phyloP scores from a whole-genome alignment of 2,888 invertebrate species.

The Mythimna ferrago region DNA sequence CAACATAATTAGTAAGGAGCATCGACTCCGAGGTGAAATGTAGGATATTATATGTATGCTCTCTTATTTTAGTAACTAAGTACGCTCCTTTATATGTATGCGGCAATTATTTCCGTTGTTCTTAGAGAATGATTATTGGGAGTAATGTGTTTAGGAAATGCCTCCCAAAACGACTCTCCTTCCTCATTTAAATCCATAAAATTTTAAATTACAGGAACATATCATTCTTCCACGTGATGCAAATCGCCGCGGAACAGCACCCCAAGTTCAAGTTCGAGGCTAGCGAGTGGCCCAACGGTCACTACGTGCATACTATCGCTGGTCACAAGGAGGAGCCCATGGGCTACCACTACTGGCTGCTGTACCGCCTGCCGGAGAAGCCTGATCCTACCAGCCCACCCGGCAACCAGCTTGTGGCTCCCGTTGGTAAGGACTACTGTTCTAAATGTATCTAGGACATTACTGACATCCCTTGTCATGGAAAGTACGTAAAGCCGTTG shows the following conservation, averaged over 20 bases:
- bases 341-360: constrained; percentile 97
- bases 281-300: constrained; percentile 97
- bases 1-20: too few relatives aligned
- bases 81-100: too few relatives aligned
- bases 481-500: too few relatives aligned
- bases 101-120: background rate
- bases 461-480: too few relatives aligned
- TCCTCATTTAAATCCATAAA: too few relatives aligned
- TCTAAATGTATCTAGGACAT: too few relatives aligned
- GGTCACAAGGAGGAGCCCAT: constrained; percentile 95
- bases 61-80: too few relatives aligned
- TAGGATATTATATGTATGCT: too few relatives aligned
- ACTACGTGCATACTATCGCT: constrained; percentile 96
- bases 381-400: constrained; percentile 96
- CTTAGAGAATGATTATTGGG: background rate
- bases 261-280: constrained; percentile 94
- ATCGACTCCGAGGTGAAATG: too few relatives aligned
- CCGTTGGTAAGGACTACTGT: constrained; percentile 92
- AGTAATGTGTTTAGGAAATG: too few relatives aligned
- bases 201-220: constrained; percentile 86
- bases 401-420: constrained; percentile 96
- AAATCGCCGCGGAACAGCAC: constrained; percentile 95
- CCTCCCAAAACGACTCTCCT: background rate
- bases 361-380: constrained; percentile 95
- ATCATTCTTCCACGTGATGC: constrained; percentile 94